These are phyloP conservation scores for Diarsia dahlii DNA, from an alignment of 2,888 invertebrate species.

Conservation along the genomic window DNA sequence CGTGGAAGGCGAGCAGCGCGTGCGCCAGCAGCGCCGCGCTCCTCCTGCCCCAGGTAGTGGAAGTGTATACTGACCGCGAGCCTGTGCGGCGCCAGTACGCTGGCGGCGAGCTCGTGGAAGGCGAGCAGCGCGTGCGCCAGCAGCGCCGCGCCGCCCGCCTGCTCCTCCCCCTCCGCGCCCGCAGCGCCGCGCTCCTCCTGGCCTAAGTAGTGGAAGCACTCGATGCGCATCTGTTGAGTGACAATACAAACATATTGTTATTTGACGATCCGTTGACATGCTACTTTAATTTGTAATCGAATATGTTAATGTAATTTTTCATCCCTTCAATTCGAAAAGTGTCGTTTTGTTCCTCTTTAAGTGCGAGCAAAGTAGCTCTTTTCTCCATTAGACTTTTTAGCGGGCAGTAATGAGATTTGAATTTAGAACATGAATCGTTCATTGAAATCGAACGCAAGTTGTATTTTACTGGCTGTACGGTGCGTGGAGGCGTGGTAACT, in stretches of 20 bases:
- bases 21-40: slow-evolving; percentile 79
- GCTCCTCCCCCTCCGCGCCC: slow-evolving; percentile 92
- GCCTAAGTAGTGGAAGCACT: slow-evolving; percentile 98
- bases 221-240: slow-evolving; percentile 93
- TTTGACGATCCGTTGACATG: too few relatives aligned
- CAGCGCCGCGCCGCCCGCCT: slow-evolving; percentile 76
- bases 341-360: too few relatives aligned
- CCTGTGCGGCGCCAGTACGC: slow-evolving; percentile 70
- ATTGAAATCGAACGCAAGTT: too few relatives aligned
- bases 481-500: too few relatives aligned
- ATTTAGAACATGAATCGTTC: too few relatives aligned
- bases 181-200: slow-evolving; percentile 87
- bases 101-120: slow-evolving; percentile 81
- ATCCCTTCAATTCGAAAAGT: too few relatives aligned
- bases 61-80: slow-evolving; percentile 70
- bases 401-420: too few relatives aligned
- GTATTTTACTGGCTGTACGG: too few relatives aligned
- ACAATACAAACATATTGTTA: not conserved
- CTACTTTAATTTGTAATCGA: too few relatives aligned
- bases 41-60: slow-evolving; percentile 78
- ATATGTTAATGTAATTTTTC: too few relatives aligned
- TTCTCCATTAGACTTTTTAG: too few relatives aligned
- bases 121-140: slow-evolving; percentile 82
- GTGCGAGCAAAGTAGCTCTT: too few relatives aligned
- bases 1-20: slow-evolving; percentile 83